These are phyloP conservation scores for Sphaerodactylus townsendi DNA, from an alignment of 2,113 vertebrate species.

Conservation along the genomic window DNA sequence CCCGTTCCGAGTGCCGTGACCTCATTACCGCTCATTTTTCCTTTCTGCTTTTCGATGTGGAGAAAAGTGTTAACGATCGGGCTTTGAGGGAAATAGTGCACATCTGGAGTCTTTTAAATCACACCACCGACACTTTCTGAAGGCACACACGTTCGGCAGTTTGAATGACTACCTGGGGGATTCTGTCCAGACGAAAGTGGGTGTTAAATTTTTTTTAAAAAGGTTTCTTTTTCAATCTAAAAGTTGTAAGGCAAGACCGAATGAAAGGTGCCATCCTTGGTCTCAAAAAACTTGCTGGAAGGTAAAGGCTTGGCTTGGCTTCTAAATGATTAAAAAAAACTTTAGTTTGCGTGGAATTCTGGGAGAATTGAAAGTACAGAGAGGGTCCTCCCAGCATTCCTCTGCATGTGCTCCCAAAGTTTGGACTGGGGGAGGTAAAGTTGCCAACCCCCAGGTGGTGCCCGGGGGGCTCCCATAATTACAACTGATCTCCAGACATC, in stretches of 20 bases:
- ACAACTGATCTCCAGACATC: too few relatives aligned
- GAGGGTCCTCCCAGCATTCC: background rate
- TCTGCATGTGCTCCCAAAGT: background rate
- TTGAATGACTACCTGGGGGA: conserved; percentile 54
- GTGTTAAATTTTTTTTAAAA: conserved; percentile 35
- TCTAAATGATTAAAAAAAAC: background rate
- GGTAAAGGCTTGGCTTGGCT: background rate
- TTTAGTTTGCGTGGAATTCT: background rate
- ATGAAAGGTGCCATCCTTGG: background rate
- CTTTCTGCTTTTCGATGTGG: conserved; percentile 69
- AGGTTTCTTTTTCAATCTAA: background rate
- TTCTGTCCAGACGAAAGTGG: conserved; percentile 26
- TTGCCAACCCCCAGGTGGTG: too few relatives aligned
- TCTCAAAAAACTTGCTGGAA: background rate
- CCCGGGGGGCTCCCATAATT: too few relatives aligned
- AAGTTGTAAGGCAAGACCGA: background rate
- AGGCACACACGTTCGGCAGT: conserved; percentile 45
- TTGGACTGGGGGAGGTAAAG: too few relatives aligned
- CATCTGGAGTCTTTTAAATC: conserved; percentile 58
- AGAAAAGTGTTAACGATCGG: conserved; percentile 67
- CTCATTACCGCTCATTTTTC: conserved; percentile 67
- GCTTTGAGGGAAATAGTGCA: conserved; percentile 58
- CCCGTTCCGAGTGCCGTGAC: conserved; percentile 47
- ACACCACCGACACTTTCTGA: conserved; percentile 50
- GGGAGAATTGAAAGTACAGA: background rate